Conservation (phyloP, 1,140 invertebrate species). For the Drosophila kanapiae region DNA sequence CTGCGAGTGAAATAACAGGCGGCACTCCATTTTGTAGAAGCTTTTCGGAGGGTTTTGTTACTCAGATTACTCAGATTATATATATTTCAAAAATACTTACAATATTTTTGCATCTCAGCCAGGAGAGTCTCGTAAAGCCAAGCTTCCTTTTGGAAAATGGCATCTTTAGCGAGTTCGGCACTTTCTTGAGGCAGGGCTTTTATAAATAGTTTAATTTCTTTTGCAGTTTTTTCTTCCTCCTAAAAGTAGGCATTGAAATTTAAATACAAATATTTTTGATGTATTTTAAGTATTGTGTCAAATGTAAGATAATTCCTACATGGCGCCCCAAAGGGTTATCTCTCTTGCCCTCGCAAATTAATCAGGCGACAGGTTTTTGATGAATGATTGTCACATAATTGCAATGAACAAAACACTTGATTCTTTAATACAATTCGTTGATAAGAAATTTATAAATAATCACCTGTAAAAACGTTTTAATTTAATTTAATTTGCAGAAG, state of each 20-base stretch:
- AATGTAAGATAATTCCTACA: neutral
- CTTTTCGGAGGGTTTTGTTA: slow-evolving; percentile 18
- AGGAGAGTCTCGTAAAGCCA: slow-evolving; percentile 62
- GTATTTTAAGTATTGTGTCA: neutral
- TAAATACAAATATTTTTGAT: too few species aligned
- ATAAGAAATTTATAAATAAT: neutral
- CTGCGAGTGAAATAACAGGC: slow-evolving; percentile 74
- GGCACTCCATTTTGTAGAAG: slow-evolving; percentile 59
- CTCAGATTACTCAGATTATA: too few species aligned
- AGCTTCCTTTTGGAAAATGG: slow-evolving; percentile 69
- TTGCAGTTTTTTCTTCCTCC: slow-evolving; percentile 26
- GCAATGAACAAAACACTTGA: neutral
- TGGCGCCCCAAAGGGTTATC: slow-evolving; percentile 1
- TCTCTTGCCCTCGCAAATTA: neutral
- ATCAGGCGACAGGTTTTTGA: neutral
- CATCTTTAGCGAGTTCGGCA: slow-evolving; percentile 62
- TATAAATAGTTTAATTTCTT: slow-evolving; percentile 53
- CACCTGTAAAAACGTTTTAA: too few species aligned
- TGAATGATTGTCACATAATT: slow-evolving; percentile 2
- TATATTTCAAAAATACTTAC: slow-evolving; percentile 32
- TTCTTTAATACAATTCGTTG: neutral
- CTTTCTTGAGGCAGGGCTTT: slow-evolving; percentile 63
- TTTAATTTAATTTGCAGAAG: neutral
- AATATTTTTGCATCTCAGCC: slow-evolving; percentile 47
- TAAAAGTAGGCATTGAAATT: slow-evolving; percentile 42